Conservation (phyloP, 2,113 vertebrate species). For the Spizaetus ornatus region DNA sequence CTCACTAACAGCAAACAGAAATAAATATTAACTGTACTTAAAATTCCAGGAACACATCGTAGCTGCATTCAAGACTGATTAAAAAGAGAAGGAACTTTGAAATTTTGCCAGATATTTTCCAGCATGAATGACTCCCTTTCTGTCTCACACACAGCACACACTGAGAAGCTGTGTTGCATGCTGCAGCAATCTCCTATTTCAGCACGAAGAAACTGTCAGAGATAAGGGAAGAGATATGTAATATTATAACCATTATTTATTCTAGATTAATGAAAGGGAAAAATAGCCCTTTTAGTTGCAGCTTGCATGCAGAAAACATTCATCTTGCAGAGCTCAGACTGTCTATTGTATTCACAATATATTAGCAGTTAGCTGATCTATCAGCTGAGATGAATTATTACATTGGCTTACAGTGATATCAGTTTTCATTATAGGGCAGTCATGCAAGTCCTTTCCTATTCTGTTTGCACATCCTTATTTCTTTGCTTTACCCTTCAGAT, state of each 20-base stretch:
- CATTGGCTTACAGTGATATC: neutral
- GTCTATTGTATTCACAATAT: conserved; percentile 36
- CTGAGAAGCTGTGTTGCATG: neutral
- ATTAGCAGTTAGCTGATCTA: conserved; percentile 47
- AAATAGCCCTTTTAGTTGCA: conserved; percentile 39
- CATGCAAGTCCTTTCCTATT: conserved; percentile 9
- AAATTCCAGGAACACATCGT: neutral
- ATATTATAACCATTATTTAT: conserved; percentile 54
- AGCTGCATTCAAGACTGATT: neutral
- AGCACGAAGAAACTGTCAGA: neutral
- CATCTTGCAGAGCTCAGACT: conserved; percentile 3
- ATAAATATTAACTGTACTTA: neutral
- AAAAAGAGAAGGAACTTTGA: conserved; percentile 1
- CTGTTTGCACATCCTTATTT: neutral
- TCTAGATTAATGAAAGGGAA: conserved; percentile 33
- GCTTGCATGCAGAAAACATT: conserved; percentile 28
- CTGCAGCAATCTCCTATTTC: neutral
- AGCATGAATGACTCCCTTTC: neutral
- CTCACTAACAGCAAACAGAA: neutral
- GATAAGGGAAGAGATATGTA: conserved; percentile 42
- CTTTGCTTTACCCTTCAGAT: neutral
- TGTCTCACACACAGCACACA: neutral
- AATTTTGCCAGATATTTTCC: conserved; percentile 42
- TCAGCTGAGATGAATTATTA: conserved; percentile 51
- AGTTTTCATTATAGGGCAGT: conserved; percentile 33